Conservation (phyloP, 2,797 vertebrate species). For the Forpus xanthops region DNA sequence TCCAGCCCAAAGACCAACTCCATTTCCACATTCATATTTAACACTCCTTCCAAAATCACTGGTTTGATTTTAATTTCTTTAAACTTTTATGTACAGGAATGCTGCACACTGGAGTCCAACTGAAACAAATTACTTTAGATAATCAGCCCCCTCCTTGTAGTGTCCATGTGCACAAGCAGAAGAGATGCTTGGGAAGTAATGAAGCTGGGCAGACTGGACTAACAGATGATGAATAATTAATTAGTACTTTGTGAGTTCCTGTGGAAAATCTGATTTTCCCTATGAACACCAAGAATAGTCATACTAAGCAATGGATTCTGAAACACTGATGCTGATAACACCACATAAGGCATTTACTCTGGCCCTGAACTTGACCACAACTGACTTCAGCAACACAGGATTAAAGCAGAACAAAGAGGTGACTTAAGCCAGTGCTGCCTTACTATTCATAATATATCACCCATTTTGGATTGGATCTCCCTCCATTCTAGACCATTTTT, state of each 20-base stretch:
- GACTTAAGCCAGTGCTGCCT: background rate
- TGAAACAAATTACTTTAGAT: background rate
- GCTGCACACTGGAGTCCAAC: background rate
- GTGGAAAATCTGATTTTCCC: background rate
- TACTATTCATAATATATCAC: background rate
- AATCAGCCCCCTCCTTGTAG: background rate
- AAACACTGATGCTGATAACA: background rate
- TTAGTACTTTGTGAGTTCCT: background rate
- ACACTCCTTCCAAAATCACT: background rate
- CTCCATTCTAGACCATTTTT: background rate
- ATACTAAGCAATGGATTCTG: background rate
- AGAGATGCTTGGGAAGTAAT: background rate
- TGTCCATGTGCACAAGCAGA: background rate
- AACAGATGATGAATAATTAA: background rate
- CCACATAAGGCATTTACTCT: fast-evolving
- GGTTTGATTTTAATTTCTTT: background rate
- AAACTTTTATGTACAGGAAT: background rate
- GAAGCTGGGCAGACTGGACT: background rate
- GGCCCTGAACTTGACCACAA: background rate
- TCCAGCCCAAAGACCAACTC: background rate
- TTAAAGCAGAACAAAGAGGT: background rate
- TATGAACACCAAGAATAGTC: background rate
- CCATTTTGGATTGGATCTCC: background rate
- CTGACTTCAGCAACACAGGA: fast-evolving
- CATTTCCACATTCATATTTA: background rate